Base-by-base conservation (phyloP, 2,888 invertebrate genomes). In the Pteria penguin region DNA sequence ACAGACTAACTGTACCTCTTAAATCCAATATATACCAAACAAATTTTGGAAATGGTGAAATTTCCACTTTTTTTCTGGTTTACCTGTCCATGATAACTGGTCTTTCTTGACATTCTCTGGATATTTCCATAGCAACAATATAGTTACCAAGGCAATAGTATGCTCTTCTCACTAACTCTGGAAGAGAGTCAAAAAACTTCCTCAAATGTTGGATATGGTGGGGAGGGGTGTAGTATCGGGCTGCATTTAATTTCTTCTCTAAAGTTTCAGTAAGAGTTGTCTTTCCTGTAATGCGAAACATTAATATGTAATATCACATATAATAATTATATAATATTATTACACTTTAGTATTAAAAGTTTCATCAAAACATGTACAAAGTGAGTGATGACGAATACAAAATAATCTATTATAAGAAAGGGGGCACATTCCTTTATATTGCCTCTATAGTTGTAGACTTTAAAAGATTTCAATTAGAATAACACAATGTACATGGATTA, bases 11-110 rank as follows among this genome's bases (percentile, higher is more conserved):
- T n/a, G n/a, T n/a, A n/a, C n/a, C n/a, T n/a, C n/a, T n/a, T n/a
- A n/a, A n/a, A n/a, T n/a, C n/a, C n/a, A n/a, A n/a, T n/a, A n/a
- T n/a, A n/a, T n/a, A n/a, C n/a, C n/a, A n/a, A n/a, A n/a, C n/a
- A n/a, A n/a, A n/a, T n/a, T n/a, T n/a, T n/a, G n/a, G n/a, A n/a
- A n/a, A n/a, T n/a, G n/a, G n/a, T n/a, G n/a, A n/a, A n/a, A n/a
- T n/a, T n/a, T n/a, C n/a, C n/a, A n/a, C n/a, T n/a, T n/a, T n/a
- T n/a, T n/a, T n/a, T n/a, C n/a, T n/a, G n/a, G n/a, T n/a, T 32
- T 67, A 87, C 87, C 88, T 87, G 73, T 88, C 88, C 85, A 88
- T 86, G 2, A 88, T 82, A 29, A 87, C 88, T 4, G 85, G 78
- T 65, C 78, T 78, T 1, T 58, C 73, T 62, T 84, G 76, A 58